Conservation (phyloP, 2,888 invertebrate genomes). For the Nycteola revayana region DNA sequence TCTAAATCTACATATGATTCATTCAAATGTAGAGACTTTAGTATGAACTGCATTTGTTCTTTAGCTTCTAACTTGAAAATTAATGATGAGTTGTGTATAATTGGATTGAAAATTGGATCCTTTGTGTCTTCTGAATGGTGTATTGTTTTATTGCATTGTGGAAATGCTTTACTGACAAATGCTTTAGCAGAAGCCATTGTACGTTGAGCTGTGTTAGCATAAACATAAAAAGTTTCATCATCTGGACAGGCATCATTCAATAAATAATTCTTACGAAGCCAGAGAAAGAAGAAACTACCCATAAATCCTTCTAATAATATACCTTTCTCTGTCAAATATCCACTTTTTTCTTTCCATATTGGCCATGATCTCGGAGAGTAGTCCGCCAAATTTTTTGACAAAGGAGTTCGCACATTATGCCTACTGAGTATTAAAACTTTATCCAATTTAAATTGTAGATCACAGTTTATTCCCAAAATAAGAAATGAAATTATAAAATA, state of each 20-base stretch:
- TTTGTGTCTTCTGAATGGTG: constrained; percentile 40
- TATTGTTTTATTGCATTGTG: constrained; percentile 54
- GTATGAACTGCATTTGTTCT: constrained; percentile 46
- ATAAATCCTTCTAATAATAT: constrained; percentile 56
- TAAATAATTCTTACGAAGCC: constrained; percentile 47
- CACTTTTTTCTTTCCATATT: constrained; percentile 50
- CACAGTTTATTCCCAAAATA: constrained; percentile 14
- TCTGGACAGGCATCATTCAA: constrained; percentile 44
- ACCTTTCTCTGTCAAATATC: constrained; percentile 59
- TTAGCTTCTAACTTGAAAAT: constrained; percentile 44
- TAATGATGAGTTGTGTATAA: constrained; percentile 54
- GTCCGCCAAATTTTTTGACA: constrained; percentile 47
- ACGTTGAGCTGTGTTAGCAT: constrained; percentile 61
- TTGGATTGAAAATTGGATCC: constrained; percentile 61
- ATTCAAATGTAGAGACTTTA: constrained; percentile 48
- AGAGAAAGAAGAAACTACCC: constrained; percentile 50
- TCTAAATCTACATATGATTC: constrained; percentile 46
- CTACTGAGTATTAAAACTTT: constrained; percentile 60
- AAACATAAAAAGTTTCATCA: constrained; percentile 54
- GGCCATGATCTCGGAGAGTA: constrained; percentile 59
- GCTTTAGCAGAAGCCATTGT: constrained; percentile 59
- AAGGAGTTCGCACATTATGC: constrained; percentile 61
- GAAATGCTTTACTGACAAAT: constrained; percentile 56
- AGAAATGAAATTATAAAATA: constrained; percentile 10
- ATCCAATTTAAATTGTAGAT: constrained; percentile 29